Evolutionary conservation across 2,888 invertebrate genomes (phyloP), one percentile per base, ranked within the genome.

Genomic region (Tipula vernalis): DNA sequence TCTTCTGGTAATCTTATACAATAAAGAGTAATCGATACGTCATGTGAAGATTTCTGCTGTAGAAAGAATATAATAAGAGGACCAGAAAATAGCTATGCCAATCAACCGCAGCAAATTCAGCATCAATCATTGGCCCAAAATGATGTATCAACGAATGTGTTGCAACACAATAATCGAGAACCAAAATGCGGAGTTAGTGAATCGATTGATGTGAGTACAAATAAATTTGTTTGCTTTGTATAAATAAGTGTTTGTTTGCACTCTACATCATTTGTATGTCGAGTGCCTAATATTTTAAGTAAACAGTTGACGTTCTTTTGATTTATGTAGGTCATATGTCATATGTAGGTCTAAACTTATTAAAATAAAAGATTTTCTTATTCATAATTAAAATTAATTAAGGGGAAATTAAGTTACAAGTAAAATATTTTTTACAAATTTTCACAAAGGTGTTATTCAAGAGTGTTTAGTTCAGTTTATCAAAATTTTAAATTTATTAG

Each of bases 11-110:
- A 57, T 57, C 51, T 71, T 71, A 36, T 83, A 44, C 10, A 44
- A 15, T 85, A 85, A 42, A 85, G 85, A 42, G 42, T 85, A 42
- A 85, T 85, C 42, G 85, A 85, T 85, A 85, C 85, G 18, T 42
- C 39, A 42, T 85, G 85, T 44, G 42, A 85, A 42, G 85, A 85
- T 85, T 42, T 85, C 44, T 85, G 85, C 42, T 85, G 85, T 85
- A 41, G 85, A 18, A 85, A 85, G 39, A 84, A 84, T 39, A 15
- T 84, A 10, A 71, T 71, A 84, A 5, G 41, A 84, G 84, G 15
- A 84, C 84, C 84, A 15, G 84, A 84, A 39, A 84, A 84, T 71
- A 12, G 2, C n/a, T 71, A 71, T 71, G 71, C 28, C 10, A 71
- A 28, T 71, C 71, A 71, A 28, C 71, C 71, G 10, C 28, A 28